Evolutionary conservation across 2,888 invertebrate species (phyloP), one percentile per base, ranked within the genome.

Genomic region (Heliconius erato): DNA sequence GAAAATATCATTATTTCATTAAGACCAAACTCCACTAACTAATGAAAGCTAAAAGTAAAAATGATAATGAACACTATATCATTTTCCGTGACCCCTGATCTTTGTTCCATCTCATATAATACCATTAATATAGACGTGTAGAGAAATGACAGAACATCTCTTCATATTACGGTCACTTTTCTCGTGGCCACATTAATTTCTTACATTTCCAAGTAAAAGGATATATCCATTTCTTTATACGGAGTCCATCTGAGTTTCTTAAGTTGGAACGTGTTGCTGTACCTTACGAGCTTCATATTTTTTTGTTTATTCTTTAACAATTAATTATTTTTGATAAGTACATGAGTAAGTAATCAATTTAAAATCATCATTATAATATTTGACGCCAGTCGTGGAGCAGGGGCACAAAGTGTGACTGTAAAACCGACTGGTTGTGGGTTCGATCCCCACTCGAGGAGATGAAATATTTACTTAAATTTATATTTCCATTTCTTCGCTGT

Each of bases 141-240:
- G 81, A 78, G 28, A 76, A 71, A 40, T 81, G 71, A 65, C 65
- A 71, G 76, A 69, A 72, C 81, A 78, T 81, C 65, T 63, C 76
- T 63, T 81, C 65, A 81, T 81, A 81, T 78, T 67, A 81, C 67
- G 81, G 71, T 72, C 81, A 78, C 77, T 81, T 78, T 71, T 63
- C 71, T 81, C 32, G 6, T 32, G 44, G 49, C 76, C 59, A 40
- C 63, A 40, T 71, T 81, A 81, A 81, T 81, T 81, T 77, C 59
- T 76, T 81, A 77, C 76, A 77, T 77, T 77, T 80, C 68, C 78
- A 63, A n/a, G n/a, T n/a, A 16, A 63, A 59, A 35, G 59, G 35
- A 72, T 35, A 63, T 76, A 63, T 76, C 59, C 63, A 26, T 76
- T 76, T 63, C 63, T 63, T 63, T 40, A 76, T 76, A 63, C 16